A percentile compares a stretch with the other conserved stretches of the same genome.
phyloP scores from a whole-genome alignment of 2,888 invertebrate species.

The Odontomyia ornata region DNA sequence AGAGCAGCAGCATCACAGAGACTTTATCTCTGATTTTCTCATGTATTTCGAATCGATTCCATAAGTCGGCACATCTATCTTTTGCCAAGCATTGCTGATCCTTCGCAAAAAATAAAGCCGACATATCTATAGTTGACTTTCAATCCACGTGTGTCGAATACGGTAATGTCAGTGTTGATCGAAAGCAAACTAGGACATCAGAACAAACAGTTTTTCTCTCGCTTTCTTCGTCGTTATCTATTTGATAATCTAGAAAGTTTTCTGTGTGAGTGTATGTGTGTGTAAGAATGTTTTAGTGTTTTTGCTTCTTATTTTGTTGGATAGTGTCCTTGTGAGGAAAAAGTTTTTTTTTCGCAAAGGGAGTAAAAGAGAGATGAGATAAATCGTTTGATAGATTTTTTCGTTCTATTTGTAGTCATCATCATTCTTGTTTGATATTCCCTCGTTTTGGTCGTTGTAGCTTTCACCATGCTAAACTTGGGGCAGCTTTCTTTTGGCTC shows the following conservation, averaged over 20 bases:
- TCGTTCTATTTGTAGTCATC: background rate
- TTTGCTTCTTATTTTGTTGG: background rate
- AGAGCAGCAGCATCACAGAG: too few relatives aligned
- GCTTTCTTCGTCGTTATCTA: background rate
- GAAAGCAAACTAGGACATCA: conserved; percentile 22
- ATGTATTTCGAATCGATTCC: background rate
- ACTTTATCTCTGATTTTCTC: conserved; percentile 5
- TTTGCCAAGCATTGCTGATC: background rate
- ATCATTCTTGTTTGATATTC: too few relatives aligned
- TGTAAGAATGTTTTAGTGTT: background rate
- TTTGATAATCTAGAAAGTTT: conserved; percentile 19
- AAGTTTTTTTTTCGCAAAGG: background rate
- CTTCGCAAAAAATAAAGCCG: background rate
- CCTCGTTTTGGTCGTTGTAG: too few relatives aligned
- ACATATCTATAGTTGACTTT: background rate
- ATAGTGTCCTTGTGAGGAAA: background rate
- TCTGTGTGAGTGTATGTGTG: background rate
- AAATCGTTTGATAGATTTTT: background rate
- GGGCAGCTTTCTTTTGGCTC: too few relatives aligned
- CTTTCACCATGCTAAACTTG: too few relatives aligned
- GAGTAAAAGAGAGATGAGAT: background rate
- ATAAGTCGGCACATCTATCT: background rate
- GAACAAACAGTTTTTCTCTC: conserved; percentile 19
- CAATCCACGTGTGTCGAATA: background rate
- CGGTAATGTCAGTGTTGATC: background rate